These are phyloP conservation scores for Tetragonula carbonaria DNA, from an alignment of 2,888 invertebrate genomes.

Conservation along the genomic window DNA sequence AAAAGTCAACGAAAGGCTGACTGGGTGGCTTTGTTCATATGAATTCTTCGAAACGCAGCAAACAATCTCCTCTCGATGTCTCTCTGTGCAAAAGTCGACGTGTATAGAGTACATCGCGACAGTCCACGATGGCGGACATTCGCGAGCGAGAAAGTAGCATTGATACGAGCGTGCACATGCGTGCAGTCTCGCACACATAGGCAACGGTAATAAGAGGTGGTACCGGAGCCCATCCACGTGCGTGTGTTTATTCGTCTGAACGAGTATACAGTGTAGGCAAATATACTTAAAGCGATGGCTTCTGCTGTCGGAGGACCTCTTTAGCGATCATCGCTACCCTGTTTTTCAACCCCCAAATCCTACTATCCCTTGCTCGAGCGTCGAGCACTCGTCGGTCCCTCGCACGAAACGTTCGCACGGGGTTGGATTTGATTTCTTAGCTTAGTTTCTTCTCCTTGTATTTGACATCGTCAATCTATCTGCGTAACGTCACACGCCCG, in stretches of 20 bases:
- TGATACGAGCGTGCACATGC: not conserved
- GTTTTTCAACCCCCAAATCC: slow-evolving; percentile 54
- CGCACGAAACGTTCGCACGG: not conserved
- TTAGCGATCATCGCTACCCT: slow-evolving; percentile 36
- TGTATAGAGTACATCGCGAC: not conserved
- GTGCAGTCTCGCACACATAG: slow-evolving; percentile 5
- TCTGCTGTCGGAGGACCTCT: slow-evolving; percentile 47
- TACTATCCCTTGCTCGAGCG: slow-evolving; percentile 33
- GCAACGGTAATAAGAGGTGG: slow-evolving; percentile 25
- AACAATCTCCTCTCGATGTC: not conserved
- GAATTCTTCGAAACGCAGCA: not conserved
- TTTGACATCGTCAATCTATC: not conserved
- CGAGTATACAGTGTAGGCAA: slow-evolving; percentile 38
- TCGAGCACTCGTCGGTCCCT: slow-evolving; percentile 15
- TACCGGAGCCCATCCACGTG: slow-evolving; percentile 17
- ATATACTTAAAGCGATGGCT: slow-evolving; percentile 44
- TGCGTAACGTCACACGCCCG: not conserved
- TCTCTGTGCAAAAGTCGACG: not conserved
- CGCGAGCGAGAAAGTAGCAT: not conserved
- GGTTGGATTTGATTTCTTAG: slow-evolving; percentile 4
- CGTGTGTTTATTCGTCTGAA: slow-evolving; percentile 50
- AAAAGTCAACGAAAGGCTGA: not conserved
- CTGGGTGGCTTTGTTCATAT: not conserved
- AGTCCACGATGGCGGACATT: not conserved
- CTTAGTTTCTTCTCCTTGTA: not conserved